Conservation (phyloP, 2,888 invertebrate species). For the Amiota communis region DNA sequence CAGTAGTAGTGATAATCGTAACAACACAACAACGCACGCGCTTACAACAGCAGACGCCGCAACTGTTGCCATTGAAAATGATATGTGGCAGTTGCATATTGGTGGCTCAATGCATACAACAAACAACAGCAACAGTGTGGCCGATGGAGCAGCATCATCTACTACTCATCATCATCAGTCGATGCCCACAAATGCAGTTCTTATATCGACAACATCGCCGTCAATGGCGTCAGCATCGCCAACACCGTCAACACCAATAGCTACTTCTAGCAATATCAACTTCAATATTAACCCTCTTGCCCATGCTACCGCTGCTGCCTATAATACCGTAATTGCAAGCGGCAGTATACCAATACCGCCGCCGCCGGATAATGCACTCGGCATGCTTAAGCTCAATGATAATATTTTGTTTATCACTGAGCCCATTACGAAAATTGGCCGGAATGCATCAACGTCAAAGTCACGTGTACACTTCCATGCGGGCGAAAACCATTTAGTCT, state of each 20-base stretch:
- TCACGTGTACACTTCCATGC: slow-evolving; percentile 98
- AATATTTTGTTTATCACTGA: slow-evolving; percentile 72
- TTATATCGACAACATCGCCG: slow-evolving; percentile 40
- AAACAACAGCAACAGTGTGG: slow-evolving; percentile 50
- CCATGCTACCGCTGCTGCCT: slow-evolving; percentile 43
- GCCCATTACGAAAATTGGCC: slow-evolving; percentile 80
- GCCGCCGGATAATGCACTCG: slow-evolving; percentile 65
- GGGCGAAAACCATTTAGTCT: slow-evolving; percentile 98
- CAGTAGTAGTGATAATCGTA: slow-evolving; percentile 46
- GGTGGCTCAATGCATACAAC: slow-evolving; percentile 61
- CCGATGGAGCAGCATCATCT: slow-evolving; percentile 26
- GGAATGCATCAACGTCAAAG: slow-evolving; percentile 97
- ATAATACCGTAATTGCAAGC: slow-evolving; percentile 36
- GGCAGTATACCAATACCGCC: slow-evolving; percentile 42
- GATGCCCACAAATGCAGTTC: slow-evolving; percentile 1
- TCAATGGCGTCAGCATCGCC: slow-evolving; percentile 51
- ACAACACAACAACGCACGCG: slow-evolving; percentile 60
- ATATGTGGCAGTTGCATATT: slow-evolving; percentile 71
- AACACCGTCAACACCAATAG: slow-evolving; percentile 37
- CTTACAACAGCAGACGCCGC: slow-evolving; percentile 66
- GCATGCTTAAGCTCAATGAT: slow-evolving; percentile 70
- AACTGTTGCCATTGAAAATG: slow-evolving; percentile 71
- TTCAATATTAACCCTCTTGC: slow-evolving; percentile 67
- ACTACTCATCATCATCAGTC: not conserved
- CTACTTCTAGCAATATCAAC: slow-evolving; percentile 41